phyloP scores from a whole-genome alignment of 53 echinoderm and acorn worm species.

The Crossaster papposus region DNA sequence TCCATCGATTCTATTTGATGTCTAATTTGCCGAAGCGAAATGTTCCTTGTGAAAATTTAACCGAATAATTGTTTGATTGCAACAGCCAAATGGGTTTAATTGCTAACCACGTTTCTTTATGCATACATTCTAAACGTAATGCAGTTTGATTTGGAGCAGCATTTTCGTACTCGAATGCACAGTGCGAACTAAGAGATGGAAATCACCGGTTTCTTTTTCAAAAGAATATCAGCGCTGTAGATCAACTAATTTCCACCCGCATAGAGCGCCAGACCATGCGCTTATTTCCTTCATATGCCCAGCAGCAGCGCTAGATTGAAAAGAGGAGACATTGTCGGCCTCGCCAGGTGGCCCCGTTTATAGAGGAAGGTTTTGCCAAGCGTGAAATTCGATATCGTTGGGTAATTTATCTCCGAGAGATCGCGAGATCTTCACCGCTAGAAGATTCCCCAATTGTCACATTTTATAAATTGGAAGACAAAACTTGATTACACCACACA shows the following conservation, averaged over 20 bases:
- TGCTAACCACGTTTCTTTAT: too few species aligned
- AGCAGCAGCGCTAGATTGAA: not conserved
- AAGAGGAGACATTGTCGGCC: not conserved
- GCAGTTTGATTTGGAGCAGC: not conserved
- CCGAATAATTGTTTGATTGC: too few species aligned
- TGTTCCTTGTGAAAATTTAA: not conserved
- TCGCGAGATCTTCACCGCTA: not conserved
- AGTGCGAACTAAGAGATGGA: not conserved
- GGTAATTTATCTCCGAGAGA: not conserved
- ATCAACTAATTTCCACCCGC: slow-evolving; percentile 11
- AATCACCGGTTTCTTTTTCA: not conserved
- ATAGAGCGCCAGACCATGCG: not conserved
- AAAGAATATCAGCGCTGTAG: not conserved
- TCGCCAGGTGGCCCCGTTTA: slow-evolving; percentile 38
- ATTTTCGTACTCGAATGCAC: not conserved
- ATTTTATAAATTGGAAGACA: not conserved
- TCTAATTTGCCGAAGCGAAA: not conserved
- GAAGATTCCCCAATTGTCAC: not conserved
- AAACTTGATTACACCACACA: not conserved
- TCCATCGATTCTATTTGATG: not conserved
- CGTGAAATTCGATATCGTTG: slow-evolving; percentile 45
- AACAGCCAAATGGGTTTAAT: too few species aligned
- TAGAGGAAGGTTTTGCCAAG: not conserved
- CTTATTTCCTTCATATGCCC: not conserved
- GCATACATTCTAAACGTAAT: too few species aligned